Percentiles rank a stretch among this genome's conserved stretches.
phyloP scores from a whole-genome alignment of 2,888 invertebrate species.

The Endomychus coccineus region DNA sequence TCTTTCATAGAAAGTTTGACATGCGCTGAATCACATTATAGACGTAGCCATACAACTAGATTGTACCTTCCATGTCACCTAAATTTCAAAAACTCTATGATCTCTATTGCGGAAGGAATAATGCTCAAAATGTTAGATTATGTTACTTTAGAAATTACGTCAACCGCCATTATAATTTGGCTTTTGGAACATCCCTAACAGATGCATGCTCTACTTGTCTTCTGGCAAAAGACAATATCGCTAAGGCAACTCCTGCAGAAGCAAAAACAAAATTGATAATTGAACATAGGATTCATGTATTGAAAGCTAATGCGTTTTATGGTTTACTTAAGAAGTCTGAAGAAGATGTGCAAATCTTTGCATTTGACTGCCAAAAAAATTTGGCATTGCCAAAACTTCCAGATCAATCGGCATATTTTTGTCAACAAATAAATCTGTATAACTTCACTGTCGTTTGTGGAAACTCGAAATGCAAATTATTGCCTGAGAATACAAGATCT shows the following conservation, averaged over 20 bases:
- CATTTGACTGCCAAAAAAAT: conserved; percentile 32
- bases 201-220: too few relatives aligned
- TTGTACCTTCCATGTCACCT: conserved; percentile 8
- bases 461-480: conserved; percentile 20
- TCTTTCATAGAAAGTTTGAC: conserved; percentile 7
- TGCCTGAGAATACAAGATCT: conserved; percentile 5
- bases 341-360: conserved; percentile 14
- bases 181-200: too few relatives aligned
- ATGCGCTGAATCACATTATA: conserved; percentile 7
- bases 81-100: conserved; percentile 3
- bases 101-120: conserved; percentile 6
- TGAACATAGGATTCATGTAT: too few relatives aligned
- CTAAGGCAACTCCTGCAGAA: too few relatives aligned
- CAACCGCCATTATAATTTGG: too few relatives aligned
- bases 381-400: conserved; percentile 26
- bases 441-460: conserved; percentile 30
- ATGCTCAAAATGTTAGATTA: conserved; percentile 3
- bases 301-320: too few relatives aligned
- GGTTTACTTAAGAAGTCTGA: conserved; percentile 8
- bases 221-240: too few relatives aligned
- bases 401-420: conserved; percentile 29
- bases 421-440: conserved; percentile 27
- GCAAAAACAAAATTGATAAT: too few relatives aligned
- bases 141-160: too few relatives aligned
- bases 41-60: conserved; percentile 8